Evolutionary conservation across 2,888 invertebrate species (phyloP), one percentile per base, ranked within the genome.

Genomic region (Drosophila dives): DNA sequence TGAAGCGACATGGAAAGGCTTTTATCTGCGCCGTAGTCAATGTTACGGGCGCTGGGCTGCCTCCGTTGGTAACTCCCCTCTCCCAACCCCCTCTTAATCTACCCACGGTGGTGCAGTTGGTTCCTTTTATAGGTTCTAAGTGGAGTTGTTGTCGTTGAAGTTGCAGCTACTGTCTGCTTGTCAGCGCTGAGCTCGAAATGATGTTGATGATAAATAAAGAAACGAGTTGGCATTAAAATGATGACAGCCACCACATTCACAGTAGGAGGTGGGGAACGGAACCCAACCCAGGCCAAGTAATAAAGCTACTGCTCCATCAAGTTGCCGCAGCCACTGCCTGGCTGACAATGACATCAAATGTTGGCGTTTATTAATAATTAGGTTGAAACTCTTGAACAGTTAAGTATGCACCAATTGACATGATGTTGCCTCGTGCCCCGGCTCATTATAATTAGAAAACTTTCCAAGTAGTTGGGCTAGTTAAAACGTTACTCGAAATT

Each of bases 1-100:
- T 86, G 86, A 88, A 79, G 86, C 90, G 86, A 86, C 86, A 86
- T 86, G 86, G 89, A 86, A 86, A 86, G 86, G 90, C 86, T 86
- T 86, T 86, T 86, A 86, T 90, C 86, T 82, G 89, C 68, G 77
- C 87, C 89, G 87, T 84, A 81, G 72, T 77, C 81, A 77, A 83
- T 77, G 81, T 70, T 86, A 83, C 83, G 81, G 82, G 77, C 85
- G 64, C 66, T 63, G 71, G 66, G 73, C 84, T 77, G 55, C 65
- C 72, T 63, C 63, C 56, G 45, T 55, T 64, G 66, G 64, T 23
- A 58, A 56, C 34, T 48, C 51, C 32, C 50, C 34, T 48, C 40
- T 33, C 34, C 38, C 29, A 23, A 26, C 26, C 26, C 0, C 26
- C 29, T n/a, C 17, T 17, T 15, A 17, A 11, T 33, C 36, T n/a